A percentile compares a stretch with the other conserved stretches of the same genome.
phyloP scores from a whole-genome alignment of 2,888 invertebrate species.

The Anorthoa munda region DNA sequence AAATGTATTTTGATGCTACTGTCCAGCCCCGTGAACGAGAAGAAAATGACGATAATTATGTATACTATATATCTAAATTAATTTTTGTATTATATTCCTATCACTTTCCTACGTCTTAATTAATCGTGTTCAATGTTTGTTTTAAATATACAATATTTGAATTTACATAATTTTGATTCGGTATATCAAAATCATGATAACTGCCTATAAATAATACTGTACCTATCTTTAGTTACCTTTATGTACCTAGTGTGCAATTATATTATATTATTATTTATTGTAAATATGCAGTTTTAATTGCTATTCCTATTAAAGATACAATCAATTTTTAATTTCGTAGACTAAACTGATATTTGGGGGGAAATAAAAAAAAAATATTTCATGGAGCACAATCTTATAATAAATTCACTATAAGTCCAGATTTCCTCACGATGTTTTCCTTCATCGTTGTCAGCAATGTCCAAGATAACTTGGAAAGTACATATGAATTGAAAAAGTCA shows the following conservation, averaged over 20 bases:
- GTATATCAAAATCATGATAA: slow-evolving; percentile 23
- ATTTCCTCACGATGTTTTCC: no score
- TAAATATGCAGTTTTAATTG: slow-evolving; percentile 31
- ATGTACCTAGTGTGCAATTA: not conserved
- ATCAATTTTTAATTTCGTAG: no score
- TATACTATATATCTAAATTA: not conserved
- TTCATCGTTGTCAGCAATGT: no score
- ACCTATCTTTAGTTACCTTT: not conserved
- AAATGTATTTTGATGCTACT: not conserved
- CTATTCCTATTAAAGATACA: slow-evolving; percentile 12
- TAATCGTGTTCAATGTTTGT: slow-evolving; percentile 29
- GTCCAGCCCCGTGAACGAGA: not conserved
- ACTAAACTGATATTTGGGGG: no score
- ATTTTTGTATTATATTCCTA: slow-evolving; percentile 13
- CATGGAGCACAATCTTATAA: no score
- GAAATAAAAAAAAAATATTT: no score
- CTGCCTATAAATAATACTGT: not conserved
- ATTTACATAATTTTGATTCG: not conserved
- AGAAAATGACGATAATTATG: not conserved
- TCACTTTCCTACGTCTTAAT: slow-evolving; percentile 28
- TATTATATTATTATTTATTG: slow-evolving; percentile 11
- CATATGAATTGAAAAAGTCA: no score
- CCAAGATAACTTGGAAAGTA: no score
- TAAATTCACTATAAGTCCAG: no score
- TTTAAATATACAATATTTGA: not conserved